Percentiles rank a stretch among this genome's conserved stretches.
Evolutionary conservation across 2,797 vertebrate genomes (phyloP).

Genomic region (Platalea minor): DNA sequence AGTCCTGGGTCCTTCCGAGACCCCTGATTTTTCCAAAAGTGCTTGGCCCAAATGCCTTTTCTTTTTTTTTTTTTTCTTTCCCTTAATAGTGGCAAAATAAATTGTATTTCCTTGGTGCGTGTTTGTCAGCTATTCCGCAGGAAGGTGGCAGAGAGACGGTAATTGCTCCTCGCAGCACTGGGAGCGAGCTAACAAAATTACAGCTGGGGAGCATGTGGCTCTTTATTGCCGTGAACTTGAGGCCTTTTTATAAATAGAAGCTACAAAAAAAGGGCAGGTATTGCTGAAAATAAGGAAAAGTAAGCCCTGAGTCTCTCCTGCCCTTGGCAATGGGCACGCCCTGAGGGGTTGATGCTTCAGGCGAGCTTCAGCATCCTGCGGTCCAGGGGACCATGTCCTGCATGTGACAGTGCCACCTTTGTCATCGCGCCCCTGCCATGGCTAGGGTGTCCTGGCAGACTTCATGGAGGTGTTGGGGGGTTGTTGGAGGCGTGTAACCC

Average conservation of each 20-base stretch:
- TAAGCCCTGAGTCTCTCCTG: accelerated
- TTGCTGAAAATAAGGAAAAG: not conserved
- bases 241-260: slow-evolving; percentile 20
- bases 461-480: not conserved
- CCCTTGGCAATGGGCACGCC: accelerated
- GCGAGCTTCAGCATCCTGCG: not conserved
- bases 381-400: not conserved
- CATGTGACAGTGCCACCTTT: not conserved
- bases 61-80: not conserved
- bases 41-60: not conserved
- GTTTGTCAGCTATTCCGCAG: not conserved
- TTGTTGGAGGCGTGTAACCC: not conserved
- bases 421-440: accelerated
- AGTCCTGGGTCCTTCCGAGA: not conserved
- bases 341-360: not conserved
- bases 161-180: not conserved
- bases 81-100: not conserved
- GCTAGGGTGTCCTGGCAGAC: not conserved
- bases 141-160: not conserved
- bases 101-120: not conserved
- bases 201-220: not conserved
- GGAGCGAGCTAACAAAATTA: not conserved
- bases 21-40: not conserved
- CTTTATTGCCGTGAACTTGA: not conserved
- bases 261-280: not conserved